A percentile compares a stretch with the other conserved stretches of the same genome.
phyloP scores from a whole-genome alignment of 2,113 vertebrate species.

The Campylorhamphus procurvoides region DNA sequence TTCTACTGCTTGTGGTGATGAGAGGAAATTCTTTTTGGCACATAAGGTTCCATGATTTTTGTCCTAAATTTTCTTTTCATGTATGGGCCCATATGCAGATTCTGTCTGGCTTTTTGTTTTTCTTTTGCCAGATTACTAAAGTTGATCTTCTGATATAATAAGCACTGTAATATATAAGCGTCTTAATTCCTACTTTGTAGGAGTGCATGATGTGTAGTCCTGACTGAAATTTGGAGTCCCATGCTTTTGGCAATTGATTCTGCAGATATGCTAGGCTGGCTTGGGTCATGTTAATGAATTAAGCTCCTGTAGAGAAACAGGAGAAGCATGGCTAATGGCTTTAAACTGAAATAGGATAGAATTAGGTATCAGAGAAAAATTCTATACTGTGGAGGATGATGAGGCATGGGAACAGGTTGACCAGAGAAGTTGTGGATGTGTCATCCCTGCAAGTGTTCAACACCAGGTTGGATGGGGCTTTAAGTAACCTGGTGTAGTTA shows the following conservation, averaged over 20 bases:
- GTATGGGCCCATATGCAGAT: background rate
- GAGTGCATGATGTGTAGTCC: accelerated
- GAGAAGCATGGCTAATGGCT: background rate
- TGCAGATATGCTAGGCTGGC: background rate
- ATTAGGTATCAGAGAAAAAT: background rate
- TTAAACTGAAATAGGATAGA: background rate
- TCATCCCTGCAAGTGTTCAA: background rate
- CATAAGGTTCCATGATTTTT: background rate
- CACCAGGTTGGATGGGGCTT: background rate
- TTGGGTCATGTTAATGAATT: background rate
- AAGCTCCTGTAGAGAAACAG: background rate
- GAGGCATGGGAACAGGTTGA: background rate
- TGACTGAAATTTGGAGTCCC: background rate
- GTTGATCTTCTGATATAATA: background rate
- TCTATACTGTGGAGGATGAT: background rate
- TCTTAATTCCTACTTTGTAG: background rate
- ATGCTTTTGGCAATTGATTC: background rate
- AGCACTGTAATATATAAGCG: background rate
- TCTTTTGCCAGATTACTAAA: background rate
- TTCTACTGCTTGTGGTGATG: background rate
- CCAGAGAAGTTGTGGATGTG: background rate
- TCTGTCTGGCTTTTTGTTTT: background rate
- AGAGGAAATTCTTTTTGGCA: background rate
- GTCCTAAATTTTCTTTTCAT: background rate
- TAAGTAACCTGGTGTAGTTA: background rate